phyloP scores from a whole-genome alignment of 2,797 vertebrate species.

The Urophycis tenuis region DNA sequence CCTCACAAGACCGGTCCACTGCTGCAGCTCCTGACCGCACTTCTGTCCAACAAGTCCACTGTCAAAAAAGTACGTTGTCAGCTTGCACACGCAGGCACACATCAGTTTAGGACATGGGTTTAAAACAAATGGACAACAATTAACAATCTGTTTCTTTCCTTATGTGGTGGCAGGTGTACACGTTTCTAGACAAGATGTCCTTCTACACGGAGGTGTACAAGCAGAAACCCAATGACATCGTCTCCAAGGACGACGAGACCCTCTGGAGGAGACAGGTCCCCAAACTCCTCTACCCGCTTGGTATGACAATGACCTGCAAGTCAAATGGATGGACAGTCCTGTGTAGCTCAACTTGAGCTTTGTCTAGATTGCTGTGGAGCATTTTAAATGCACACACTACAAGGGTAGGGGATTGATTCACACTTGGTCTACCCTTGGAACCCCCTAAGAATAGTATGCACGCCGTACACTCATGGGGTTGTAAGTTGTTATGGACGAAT shows the following conservation, averaged over 20 bases:
- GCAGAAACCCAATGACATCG: conserved; percentile 84
- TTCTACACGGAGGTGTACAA: conserved; percentile 94
- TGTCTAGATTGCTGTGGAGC: neutral
- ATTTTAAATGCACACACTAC: too few species aligned
- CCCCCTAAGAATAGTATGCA: too few species aligned
- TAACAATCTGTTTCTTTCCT: neutral
- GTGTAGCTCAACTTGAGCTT: neutral
- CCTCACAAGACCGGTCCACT: conserved; percentile 87
- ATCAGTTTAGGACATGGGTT: neutral
- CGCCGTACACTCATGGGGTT: too few species aligned
- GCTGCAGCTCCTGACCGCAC: conserved; percentile 86
- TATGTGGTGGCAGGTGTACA: conserved; percentile 80
- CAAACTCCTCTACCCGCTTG: conserved; percentile 92
- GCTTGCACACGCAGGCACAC: neutral
- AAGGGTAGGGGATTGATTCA: too few species aligned
- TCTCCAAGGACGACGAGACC: conserved; percentile 89
- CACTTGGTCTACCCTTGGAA: too few species aligned
- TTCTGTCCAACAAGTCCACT: conserved; percentile 90
- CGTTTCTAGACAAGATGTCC: conserved; percentile 96
- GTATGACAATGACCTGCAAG: conserved; percentile 58
- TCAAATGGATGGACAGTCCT: neutral
- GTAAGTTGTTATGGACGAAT: too few species aligned
- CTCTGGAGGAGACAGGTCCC: conserved; percentile 85
- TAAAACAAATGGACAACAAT: neutral
- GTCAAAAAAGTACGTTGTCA: conserved; percentile 82